These are phyloP conservation scores for Nasua narica DNA, from an alignment of 2,797 vertebrate genomes.

Conservation along the genomic window DNA sequence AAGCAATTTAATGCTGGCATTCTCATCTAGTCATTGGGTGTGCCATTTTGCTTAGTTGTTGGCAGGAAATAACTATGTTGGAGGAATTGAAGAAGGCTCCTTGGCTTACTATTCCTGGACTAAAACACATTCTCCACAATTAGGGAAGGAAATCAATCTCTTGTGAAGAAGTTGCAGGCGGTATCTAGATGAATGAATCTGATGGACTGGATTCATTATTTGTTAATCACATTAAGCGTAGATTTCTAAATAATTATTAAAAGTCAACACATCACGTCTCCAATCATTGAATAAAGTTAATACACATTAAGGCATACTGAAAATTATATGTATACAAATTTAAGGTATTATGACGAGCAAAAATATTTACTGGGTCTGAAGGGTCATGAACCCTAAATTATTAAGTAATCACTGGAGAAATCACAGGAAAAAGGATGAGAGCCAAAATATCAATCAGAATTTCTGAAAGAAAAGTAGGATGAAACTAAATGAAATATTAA, in stretches of 20 bases:
- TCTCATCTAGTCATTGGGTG: background rate
- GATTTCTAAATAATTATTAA: background rate
- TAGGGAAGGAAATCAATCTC: background rate
- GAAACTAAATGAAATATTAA: background rate
- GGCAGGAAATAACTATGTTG: slow-evolving; percentile 31
- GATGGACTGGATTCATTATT: background rate
- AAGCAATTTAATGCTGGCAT: slow-evolving; percentile 41
- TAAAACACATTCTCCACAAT: background rate
- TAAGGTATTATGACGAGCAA: background rate
- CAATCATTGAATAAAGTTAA: background rate
- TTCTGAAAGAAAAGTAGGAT: background rate
- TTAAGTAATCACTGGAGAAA: background rate
- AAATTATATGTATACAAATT: background rate
- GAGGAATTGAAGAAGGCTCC: background rate
- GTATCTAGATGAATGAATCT: background rate
- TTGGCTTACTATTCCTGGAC: background rate
- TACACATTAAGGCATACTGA: background rate
- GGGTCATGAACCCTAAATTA: background rate
- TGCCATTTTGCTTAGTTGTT: slow-evolving; percentile 6
- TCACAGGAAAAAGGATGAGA: background rate
- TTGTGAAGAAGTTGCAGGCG: background rate
- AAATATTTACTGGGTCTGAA: background rate
- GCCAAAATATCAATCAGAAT: background rate
- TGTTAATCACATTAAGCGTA: background rate
- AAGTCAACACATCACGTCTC: background rate